These are phyloP conservation scores for Gasteruption jaculator DNA, from an alignment of 2,888 invertebrate genomes.

Conservation along the genomic window DNA sequence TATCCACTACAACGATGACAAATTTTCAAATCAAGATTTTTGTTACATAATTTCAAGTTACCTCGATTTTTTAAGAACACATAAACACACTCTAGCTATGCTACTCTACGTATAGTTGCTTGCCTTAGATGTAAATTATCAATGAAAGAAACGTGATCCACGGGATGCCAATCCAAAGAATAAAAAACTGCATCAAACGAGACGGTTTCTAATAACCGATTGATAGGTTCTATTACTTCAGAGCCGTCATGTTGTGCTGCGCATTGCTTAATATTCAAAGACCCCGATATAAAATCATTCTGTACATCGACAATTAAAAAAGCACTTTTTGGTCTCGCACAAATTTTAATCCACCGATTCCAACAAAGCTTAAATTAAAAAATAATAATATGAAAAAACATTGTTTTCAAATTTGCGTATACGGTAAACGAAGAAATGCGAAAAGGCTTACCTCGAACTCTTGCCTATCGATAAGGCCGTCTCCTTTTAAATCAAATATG, in stretches of 20 bases:
- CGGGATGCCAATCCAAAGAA: conserved; percentile 96
- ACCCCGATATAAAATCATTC: conserved; percentile 96
- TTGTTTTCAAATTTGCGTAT: not conserved
- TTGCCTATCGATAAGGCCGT: conserved; percentile 73
- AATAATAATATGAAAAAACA: not conserved
- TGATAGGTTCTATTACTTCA: conserved; percentile 89
- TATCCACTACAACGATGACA: too few relatives aligned
- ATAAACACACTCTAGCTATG: too few relatives aligned
- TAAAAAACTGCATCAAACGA: conserved; percentile 87
- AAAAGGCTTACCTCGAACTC: conserved; percentile 62
- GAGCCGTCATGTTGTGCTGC: conserved; percentile 87
- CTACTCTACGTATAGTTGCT: too few relatives aligned
- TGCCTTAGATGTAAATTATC: conserved; percentile 72
- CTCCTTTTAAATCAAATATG: conserved; percentile 75
- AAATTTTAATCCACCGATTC: conserved; percentile 86
- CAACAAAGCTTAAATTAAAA: conserved; percentile 64
- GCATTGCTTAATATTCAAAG: conserved; percentile 88
- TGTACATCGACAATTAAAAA: conserved; percentile 95
- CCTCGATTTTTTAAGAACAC: too few relatives aligned
- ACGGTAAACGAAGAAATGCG: too few relatives aligned
- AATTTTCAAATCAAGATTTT: too few relatives aligned
- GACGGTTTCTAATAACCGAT: conserved; percentile 74
- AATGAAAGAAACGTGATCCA: conserved; percentile 92
- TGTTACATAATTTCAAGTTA: too few relatives aligned
- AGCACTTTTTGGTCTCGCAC: conserved; percentile 72